Base-by-base conservation (phyloP, 1,140 invertebrate species). In the Drosophila miranda region DNA sequence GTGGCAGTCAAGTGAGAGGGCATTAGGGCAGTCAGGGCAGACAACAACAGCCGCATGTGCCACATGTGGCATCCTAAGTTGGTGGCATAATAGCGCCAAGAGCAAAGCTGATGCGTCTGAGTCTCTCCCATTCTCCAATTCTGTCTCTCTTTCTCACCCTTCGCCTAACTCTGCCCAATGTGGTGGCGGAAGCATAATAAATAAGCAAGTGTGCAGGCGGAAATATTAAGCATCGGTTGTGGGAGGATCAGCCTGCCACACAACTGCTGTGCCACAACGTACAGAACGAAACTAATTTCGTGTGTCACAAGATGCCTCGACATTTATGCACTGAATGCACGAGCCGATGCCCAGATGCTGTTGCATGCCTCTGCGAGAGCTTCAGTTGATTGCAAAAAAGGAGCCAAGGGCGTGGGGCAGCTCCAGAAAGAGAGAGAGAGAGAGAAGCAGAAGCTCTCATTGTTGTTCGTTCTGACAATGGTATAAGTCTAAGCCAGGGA, bases 201-300 rank as follows among this genome's bases (percentile, higher is more conserved):
- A 86, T 86, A 87, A 86, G 73, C 81, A 84, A 84, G 81, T 77
- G 77, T 87, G 68, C 81, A 61, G 86, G 82, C 81, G 81, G 77
- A 86, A 86, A 86, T 86, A 86, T 86, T 86, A 87, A 87, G 75
- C 77, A 84, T 74, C 49, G 60, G 34, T 3, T 38, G 75, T 62
- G 56, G 69, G 73, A 68, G 56, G 68, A 67, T 52, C 78, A 56
- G 60, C 50, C 58, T 38, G 60, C 77, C 69, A 55, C 78, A 68
- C 78, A 68, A 74, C 75, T 68, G 69, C 79, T 78, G 57, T 23
- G 75, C 59, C 78, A 74, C 60, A 75, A 71, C 54, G 48, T 28
- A 49, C 53, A 80, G 72, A 72, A 57, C 51, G 64, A 52, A 73
- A 84, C 80, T 84, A 81, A 87, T 86, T 87, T 86, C 68, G 75